These are phyloP conservation scores for Julus scandinavius DNA, from an alignment of 2,888 invertebrate species.

Conservation along the genomic window DNA sequence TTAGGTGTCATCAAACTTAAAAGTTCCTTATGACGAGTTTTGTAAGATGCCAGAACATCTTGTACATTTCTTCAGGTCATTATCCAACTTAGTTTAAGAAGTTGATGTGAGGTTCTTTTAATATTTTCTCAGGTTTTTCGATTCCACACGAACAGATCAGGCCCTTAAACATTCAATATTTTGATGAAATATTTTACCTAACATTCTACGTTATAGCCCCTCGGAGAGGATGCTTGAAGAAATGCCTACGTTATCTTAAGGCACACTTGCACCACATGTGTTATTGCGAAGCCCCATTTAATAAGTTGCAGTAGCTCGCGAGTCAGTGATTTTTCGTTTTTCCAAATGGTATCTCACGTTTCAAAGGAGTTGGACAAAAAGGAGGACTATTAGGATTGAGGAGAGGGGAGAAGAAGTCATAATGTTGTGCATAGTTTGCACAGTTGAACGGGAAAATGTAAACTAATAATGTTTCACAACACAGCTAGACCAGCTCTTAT, in stretches of 20 bases:
- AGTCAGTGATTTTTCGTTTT: neutral
- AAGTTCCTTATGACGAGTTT: too few relatives aligned
- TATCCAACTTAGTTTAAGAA: too few relatives aligned
- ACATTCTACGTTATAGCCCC: too few relatives aligned
- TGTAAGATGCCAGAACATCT: too few relatives aligned
- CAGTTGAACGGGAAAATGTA: neutral
- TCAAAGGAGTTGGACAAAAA: constrained; percentile 14
- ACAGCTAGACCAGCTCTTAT: neutral
- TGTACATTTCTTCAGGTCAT: too few relatives aligned
- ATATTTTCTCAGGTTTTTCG: too few relatives aligned
- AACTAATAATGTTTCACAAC: neutral
- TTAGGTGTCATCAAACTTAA: too few relatives aligned
- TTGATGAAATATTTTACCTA: too few relatives aligned
- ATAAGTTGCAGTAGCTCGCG: constrained; percentile 18
- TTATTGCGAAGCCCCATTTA: neutral
- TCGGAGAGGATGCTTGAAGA: too few relatives aligned
- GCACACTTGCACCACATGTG: neutral
- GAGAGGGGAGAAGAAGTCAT: neutral
- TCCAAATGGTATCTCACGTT: neutral
- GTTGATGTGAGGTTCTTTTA: too few relatives aligned
- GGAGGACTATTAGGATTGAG: neutral
- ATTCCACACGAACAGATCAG: too few relatives aligned
- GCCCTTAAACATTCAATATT: too few relatives aligned
- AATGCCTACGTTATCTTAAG: neutral
- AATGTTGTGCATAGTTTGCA: constrained; percentile 17